Evolutionary conservation across 2,888 invertebrate species (phyloP).

Genomic region (Mythimna ferrago): DNA sequence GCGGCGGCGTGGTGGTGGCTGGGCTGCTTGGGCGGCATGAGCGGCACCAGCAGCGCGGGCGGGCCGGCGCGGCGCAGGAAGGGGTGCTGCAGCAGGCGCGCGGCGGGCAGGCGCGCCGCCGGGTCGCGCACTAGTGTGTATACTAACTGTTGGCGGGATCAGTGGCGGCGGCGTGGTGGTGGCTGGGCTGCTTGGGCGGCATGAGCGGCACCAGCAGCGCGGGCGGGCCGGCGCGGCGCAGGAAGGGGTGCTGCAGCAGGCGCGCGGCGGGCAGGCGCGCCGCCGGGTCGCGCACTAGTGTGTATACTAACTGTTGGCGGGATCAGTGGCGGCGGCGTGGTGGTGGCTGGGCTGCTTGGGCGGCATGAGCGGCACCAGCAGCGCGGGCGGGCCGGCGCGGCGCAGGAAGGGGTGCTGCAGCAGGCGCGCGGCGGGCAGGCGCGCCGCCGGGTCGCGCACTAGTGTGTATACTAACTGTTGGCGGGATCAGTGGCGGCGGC

Average conservation of each 20-base stretch:
- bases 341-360: slow-evolving; percentile 93
- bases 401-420: slow-evolving; percentile 98
- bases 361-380: slow-evolving; percentile 97
- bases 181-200: slow-evolving; percentile 93
- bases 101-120: slow-evolving; percentile 96
- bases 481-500: slow-evolving; percentile 93
- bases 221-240: slow-evolving; percentile 97
- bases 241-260: slow-evolving; percentile 97
- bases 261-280: slow-evolving; percentile 98
- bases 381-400: slow-evolving; percentile 97
- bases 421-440: slow-evolving; percentile 97
- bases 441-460: slow-evolving; percentile 98
- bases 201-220: slow-evolving; percentile 97
- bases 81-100: slow-evolving; percentile 97
- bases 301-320: slow-evolving; percentile 95
- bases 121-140: slow-evolving; percentile 96
- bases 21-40: slow-evolving; percentile 94
- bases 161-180: slow-evolving; percentile 94
- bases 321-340: slow-evolving; percentile 93
- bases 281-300: slow-evolving; percentile 98
- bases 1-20: slow-evolving; percentile 95
- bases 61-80: slow-evolving; percentile 98
- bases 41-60: slow-evolving; percentile 97
- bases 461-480: slow-evolving; percentile 96
- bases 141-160: slow-evolving; percentile 93